Evolutionary conservation across 2,888 invertebrate genomes (phyloP).

Genomic region (Timema podura): DNA sequence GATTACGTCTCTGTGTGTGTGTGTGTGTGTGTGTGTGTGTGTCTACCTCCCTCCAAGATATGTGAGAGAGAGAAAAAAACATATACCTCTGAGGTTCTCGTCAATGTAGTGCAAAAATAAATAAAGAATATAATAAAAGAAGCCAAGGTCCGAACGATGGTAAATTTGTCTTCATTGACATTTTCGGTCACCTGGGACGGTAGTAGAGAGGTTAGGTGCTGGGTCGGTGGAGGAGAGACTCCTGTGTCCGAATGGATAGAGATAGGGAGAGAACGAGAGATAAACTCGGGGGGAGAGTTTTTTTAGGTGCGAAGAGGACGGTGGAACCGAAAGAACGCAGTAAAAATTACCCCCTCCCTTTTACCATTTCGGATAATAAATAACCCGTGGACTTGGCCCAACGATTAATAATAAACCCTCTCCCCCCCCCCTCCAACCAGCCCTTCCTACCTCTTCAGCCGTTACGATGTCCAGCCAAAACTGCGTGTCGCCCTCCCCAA

Average conservation of each 20-base stretch:
- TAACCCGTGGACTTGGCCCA: slow-evolving; percentile 15
- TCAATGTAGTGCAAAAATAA: no score
- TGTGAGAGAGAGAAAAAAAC: no score
- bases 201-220: no score
- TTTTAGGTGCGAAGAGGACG: not conserved
- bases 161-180: no score
- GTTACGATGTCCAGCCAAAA: not conserved
- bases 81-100: no score
- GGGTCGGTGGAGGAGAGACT: no score
- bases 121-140: no score
- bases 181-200: slow-evolving; percentile 7
- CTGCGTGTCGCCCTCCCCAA: slow-evolving; percentile 14
- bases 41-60: no score
- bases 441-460: not conserved
- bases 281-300: no score
- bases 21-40: no score
- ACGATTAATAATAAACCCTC: slow-evolving; percentile 11
- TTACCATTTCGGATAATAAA: slow-evolving; percentile 13
- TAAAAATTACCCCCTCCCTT: slow-evolving; percentile 15
- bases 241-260: not conserved
- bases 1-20: no score
- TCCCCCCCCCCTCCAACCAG: not conserved
- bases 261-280: not conserved
- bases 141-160: no score
- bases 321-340: not conserved